Conservation (phyloP, 2,797 vertebrate genomes). For the Euphonia xanthogaster region DNA sequence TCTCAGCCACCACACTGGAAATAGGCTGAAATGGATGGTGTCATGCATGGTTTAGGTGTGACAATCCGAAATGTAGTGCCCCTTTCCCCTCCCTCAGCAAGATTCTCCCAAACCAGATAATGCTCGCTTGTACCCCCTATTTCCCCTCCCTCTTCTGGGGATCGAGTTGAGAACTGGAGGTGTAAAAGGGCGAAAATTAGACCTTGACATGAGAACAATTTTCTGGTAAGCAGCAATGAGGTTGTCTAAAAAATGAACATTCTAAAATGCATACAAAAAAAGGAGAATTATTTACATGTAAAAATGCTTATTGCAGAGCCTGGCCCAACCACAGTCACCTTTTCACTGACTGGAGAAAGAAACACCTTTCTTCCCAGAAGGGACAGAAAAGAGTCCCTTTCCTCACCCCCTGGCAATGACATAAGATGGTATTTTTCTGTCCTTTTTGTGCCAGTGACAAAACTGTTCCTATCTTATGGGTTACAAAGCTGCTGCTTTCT, state of each 20-base stretch:
- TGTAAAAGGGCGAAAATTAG: neutral
- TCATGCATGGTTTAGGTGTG: neutral
- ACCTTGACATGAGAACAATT: neutral
- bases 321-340: neutral
- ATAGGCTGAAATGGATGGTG: neutral
- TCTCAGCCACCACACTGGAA: neutral
- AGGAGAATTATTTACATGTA: neutral
- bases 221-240: neutral
- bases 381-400: neutral
- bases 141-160: neutral
- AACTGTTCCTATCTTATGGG: neutral
- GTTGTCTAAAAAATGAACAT: neutral
- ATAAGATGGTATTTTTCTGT: neutral
- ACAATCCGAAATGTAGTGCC: neutral
- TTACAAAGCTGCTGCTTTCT: neutral
- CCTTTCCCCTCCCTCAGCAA: rapidly evolving
- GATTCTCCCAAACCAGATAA: neutral
- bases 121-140: neutral
- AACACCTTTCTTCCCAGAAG: neutral
- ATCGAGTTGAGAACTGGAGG: too few relatives aligned
- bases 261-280: neutral
- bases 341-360: rapidly evolving
- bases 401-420: rapidly evolving
- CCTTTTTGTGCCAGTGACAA: neutral
- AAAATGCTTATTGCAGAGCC: neutral